phyloP scores from a whole-genome alignment of 2,113 vertebrate species.

The Regulus satrapa region DNA sequence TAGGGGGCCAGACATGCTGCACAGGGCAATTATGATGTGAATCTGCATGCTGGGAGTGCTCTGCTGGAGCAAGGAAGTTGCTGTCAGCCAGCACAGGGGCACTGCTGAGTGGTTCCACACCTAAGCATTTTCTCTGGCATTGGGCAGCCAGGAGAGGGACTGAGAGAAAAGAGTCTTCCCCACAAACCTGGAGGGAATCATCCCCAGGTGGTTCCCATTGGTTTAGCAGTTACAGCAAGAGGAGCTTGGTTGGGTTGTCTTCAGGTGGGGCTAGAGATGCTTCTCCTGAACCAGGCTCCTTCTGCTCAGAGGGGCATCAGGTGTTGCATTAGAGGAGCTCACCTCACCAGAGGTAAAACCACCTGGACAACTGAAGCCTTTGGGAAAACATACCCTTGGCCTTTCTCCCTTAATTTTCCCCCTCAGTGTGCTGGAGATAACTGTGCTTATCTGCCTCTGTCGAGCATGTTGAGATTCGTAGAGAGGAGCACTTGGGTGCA shows the following conservation, averaged over 20 bases:
- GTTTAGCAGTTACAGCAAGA: neutral
- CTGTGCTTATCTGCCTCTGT: neutral
- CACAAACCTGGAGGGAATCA: fast-evolving
- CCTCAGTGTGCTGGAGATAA: neutral
- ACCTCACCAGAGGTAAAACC: neutral
- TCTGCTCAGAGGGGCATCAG: fast-evolving
- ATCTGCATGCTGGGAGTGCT: neutral
- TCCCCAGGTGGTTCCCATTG: neutral
- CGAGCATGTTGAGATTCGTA: neutral
- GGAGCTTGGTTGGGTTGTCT: neutral
- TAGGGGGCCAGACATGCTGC: fast-evolving
- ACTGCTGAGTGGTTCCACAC: fast-evolving
- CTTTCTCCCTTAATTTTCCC: neutral
- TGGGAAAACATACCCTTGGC: neutral
- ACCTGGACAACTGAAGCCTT: neutral
- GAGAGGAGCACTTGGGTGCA: neutral
- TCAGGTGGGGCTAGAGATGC: neutral
- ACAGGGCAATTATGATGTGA: neutral
- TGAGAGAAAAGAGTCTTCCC: neutral
- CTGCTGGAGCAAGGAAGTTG: fast-evolving
- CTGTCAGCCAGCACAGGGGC: neutral
- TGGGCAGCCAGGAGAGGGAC: neutral
- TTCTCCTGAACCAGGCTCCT: neutral
- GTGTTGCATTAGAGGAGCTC: neutral
- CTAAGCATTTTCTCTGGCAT: neutral